A percentile compares a stretch with the other conserved stretches of the same genome.
These are phyloP conservation scores for Aphodius sticticus DNA, from an alignment of 2,888 invertebrate species.

Conservation along the genomic window DNA sequence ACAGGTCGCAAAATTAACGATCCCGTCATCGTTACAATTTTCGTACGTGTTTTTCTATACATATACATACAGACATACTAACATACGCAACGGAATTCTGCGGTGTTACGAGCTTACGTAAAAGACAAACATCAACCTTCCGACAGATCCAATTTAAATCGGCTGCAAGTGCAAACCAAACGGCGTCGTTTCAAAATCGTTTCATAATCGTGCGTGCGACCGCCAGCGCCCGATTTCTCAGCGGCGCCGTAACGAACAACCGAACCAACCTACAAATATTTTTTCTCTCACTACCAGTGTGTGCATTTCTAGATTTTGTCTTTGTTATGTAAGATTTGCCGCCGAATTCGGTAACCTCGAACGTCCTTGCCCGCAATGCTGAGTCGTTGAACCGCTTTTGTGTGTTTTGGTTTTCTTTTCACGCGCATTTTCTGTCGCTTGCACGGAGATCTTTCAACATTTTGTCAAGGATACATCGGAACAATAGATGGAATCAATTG, in stretches of 20 bases:
- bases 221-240: background rate
- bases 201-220: constrained; percentile 4
- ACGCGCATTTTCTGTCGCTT: constrained; percentile 8
- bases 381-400: constrained; percentile 26
- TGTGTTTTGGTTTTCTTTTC: constrained; percentile 13
- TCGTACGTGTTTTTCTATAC: background rate
- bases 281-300: background rate
- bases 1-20: background rate
- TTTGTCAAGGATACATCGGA: constrained; percentile 5
- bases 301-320: background rate
- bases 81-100: background rate
- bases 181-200: background rate
- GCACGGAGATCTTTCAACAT: constrained; percentile 15
- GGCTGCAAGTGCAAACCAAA: background rate
- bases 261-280: background rate
- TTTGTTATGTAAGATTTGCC: background rate
- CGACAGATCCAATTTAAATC: constrained; percentile 4
- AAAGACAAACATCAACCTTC: constrained; percentile 4
- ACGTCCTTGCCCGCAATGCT: constrained; percentile 28
- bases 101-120: background rate
- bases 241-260: background rate
- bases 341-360: constrained; percentile 13
- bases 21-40: constrained; percentile 4
- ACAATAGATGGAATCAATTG: constrained; percentile 21
- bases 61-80: constrained; percentile 4